Percentiles rank a stretch among this genome's conserved stretches.
Evolutionary conservation across 2,888 invertebrate species (phyloP).

Genomic region (Catocala fraxini): DNA sequence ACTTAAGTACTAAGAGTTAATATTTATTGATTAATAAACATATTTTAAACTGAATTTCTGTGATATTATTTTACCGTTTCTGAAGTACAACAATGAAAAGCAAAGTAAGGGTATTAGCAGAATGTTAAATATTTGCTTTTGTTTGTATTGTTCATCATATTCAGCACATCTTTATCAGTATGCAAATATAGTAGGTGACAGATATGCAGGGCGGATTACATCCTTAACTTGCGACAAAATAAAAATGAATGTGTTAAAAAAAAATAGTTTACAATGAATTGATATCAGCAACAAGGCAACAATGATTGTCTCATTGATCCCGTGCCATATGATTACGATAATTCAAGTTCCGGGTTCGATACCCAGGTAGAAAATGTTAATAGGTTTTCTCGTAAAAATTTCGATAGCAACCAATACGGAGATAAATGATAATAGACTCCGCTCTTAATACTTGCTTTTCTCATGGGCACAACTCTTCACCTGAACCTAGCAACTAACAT

Average conservation of each 20-base stretch:
- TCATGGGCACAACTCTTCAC: no score
- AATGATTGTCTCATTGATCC: no score
- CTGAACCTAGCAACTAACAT: no score
- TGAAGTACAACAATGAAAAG: background rate
- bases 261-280: background rate
- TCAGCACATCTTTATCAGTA: constrained; percentile 72
- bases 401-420: no score
- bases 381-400: no score
- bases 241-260: constrained; percentile 38
- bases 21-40: constrained; percentile 51
- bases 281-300: no score
- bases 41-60: constrained; percentile 2
- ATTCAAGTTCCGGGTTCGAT: no score
- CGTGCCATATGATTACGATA: no score
- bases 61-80: constrained; percentile 9
- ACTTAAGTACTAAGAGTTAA: constrained; percentile 88
- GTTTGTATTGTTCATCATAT: constrained; percentile 67
- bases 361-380: no score
- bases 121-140: constrained; percentile 58
- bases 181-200: constrained; percentile 58
- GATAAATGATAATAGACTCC: no score
- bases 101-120: constrained; percentile 18
- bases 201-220: constrained; percentile 48
- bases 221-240: constrained; percentile 49
- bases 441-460: no score